These are phyloP conservation scores for Carpatolechia fugitivella DNA, from an alignment of 2,888 invertebrate species.

Conservation along the genomic window DNA sequence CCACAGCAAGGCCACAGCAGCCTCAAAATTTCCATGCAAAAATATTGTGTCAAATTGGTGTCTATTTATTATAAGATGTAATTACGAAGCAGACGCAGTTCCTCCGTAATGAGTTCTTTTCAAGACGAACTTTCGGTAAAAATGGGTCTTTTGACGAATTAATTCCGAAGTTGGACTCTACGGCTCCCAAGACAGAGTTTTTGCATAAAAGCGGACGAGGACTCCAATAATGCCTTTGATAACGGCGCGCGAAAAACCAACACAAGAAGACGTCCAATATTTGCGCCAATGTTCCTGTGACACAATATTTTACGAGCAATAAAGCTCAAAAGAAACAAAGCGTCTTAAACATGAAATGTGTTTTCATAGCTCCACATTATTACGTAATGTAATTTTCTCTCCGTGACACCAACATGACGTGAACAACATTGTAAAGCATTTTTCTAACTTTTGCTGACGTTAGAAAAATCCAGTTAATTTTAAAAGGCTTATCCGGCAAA, in stretches of 20 bases:
- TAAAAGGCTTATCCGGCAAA: neutral
- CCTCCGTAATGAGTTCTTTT: conserved; percentile 32
- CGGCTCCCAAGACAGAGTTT: conserved; percentile 31
- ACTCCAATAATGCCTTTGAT: conserved; percentile 31
- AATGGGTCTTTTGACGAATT: conserved; percentile 41
- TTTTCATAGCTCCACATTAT: neutral
- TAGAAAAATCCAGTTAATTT: neutral
- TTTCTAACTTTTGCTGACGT: neutral
- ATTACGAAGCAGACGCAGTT: conserved; percentile 27
- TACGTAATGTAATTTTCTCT: neutral
- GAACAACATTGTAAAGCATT: neutral
- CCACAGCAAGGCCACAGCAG: too few species aligned
- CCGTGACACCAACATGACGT: neutral
- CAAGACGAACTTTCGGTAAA: conserved; percentile 27
- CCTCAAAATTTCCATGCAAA: too few species aligned
- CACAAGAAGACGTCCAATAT: conserved; percentile 23
- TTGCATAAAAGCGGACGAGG: conserved; percentile 24
- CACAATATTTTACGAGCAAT: conserved; percentile 10
- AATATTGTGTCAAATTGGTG: too few species aligned
- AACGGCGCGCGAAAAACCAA: conserved; percentile 25
- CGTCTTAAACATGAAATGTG: neutral
- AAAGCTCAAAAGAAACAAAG: conserved; percentile 9
- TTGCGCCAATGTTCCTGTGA: conserved; percentile 1
- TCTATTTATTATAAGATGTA: too few species aligned
- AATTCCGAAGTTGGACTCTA: conserved; percentile 35